Conservation (phyloP, 2,888 invertebrate species). For the Eudemis profundana region DNA sequence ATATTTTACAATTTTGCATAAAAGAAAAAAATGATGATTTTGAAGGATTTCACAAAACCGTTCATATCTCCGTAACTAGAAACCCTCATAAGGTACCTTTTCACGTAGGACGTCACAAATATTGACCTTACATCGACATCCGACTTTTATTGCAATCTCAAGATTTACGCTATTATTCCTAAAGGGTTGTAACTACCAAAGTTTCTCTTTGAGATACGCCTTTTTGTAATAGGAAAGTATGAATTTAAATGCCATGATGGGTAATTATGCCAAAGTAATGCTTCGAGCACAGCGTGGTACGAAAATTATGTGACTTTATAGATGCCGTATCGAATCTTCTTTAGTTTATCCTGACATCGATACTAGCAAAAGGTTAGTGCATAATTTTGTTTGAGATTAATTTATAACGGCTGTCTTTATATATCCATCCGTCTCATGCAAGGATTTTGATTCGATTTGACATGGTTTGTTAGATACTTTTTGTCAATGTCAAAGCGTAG, state of each 20-base stretch:
- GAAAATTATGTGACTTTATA: slow-evolving; percentile 49
- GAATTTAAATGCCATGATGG: slow-evolving; percentile 55
- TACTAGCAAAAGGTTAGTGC: slow-evolving; percentile 51
- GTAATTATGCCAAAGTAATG: slow-evolving; percentile 50
- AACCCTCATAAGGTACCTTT: no score
- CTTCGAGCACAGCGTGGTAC: slow-evolving; percentile 44
- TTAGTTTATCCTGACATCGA: slow-evolving; percentile 44
- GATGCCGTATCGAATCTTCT: slow-evolving; percentile 52
- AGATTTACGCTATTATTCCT: slow-evolving; percentile 50
- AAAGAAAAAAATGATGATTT: no score
- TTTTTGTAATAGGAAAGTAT: neutral
- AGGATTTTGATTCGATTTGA: neutral
- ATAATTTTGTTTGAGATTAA: slow-evolving; percentile 37
- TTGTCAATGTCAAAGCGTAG: neutral
- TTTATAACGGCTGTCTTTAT: slow-evolving; percentile 11
- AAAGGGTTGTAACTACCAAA: neutral
- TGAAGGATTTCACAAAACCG: no score
- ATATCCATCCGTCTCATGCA: no score
- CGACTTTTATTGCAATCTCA: slow-evolving; percentile 63
- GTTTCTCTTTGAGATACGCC: neutral
- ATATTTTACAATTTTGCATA: no score
- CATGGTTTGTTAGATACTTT: slow-evolving; percentile 2
- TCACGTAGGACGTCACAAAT: no score
- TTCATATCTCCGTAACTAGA: no score
- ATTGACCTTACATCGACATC: slow-evolving; percentile 55